These are phyloP conservation scores for Toxonevra muliebris DNA, from an alignment of 2,888 invertebrate species.

Conservation along the genomic window DNA sequence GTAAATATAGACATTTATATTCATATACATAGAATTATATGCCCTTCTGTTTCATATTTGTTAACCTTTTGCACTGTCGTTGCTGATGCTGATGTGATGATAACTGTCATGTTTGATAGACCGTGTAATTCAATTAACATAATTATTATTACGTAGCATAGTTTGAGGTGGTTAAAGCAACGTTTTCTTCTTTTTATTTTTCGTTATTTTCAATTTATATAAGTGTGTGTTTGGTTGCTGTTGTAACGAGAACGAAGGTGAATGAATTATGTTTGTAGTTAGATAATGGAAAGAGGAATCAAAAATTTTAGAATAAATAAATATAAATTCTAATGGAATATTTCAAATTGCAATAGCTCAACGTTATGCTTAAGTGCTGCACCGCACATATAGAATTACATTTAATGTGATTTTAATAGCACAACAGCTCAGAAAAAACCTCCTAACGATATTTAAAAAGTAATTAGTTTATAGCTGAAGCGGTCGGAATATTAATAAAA, in stretches of 20 bases:
- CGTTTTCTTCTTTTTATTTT: neutral
- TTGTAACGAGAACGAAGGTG: neutral
- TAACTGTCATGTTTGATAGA: slow-evolving; percentile 16
- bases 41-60: neutral
- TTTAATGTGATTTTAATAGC: too few relatives aligned
- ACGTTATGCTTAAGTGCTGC: too few relatives aligned
- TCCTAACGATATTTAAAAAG: too few relatives aligned
- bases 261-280: neutral
- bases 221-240: neutral
- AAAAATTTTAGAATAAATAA: neutral
- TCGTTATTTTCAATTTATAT: neutral
- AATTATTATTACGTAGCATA: slow-evolving; percentile 5
- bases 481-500: too few relatives aligned
- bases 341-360: too few relatives aligned
- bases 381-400: too few relatives aligned
- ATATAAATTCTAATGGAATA: neutral
- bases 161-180: slow-evolving; percentile 13
- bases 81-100: neutral
- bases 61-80: neutral
- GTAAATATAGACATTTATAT: neutral
- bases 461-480: too few relatives aligned
- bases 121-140: slow-evolving; percentile 22
- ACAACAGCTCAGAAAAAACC: too few relatives aligned
- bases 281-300: neutral
- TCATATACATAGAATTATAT: neutral